phyloP scores from a whole-genome alignment of 2,888 invertebrate genomes.

The Polyommatus iphigenia region DNA sequence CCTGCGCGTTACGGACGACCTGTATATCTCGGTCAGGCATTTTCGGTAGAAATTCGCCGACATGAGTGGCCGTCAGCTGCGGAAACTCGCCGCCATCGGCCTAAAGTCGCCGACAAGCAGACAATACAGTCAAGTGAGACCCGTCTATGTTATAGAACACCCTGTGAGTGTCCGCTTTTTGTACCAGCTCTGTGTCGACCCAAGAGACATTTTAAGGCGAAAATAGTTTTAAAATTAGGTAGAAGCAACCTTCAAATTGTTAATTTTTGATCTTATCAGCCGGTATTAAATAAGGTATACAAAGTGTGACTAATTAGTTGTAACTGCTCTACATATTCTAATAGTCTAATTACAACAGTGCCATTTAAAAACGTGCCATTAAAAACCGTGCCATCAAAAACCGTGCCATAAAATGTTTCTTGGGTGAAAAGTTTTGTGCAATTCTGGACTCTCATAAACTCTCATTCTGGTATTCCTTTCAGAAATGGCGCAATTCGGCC shows the following conservation, averaged over 20 bases:
- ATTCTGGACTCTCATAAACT: neutral
- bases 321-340: neutral
- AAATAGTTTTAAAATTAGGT: neutral
- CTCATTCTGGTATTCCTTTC: conserved; percentile 48
- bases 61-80: conserved; percentile 69
- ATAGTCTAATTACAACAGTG: neutral
- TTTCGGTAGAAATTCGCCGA: conserved; percentile 45
- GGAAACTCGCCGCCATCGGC: conserved; percentile 54
- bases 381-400: conserved; percentile 22
- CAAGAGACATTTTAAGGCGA: conserved; percentile 1
- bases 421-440: neutral
- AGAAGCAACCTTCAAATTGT: neutral
- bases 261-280: neutral
- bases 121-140: conserved; percentile 73
- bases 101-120: conserved; percentile 54
- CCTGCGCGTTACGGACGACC: conserved; percentile 61
- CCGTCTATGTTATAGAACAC: conserved; percentile 68
- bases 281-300: neutral
- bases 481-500: conserved; percentile 76
- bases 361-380: neutral
- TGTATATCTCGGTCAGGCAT: conserved; percentile 53
- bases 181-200: conserved; percentile 20
- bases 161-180: conserved; percentile 63
- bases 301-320: neutral
- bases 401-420: conserved; percentile 22